Evolutionary conservation across 1,140 invertebrate species (phyloP), one percentile per base, ranked within the genome.

Genomic region (Helicoverpa armigera): DNA sequence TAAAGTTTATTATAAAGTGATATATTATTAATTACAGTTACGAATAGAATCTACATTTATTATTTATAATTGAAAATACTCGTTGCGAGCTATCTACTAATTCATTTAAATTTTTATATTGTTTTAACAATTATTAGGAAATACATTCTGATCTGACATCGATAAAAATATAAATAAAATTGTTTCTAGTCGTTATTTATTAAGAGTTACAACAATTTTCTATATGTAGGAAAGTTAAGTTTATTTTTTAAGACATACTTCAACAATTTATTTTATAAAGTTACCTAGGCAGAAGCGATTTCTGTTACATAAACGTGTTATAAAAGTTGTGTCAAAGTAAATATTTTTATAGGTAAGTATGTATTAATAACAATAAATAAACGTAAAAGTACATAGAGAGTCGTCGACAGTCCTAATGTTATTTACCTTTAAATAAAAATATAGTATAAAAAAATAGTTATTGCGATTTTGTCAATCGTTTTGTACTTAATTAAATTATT

Each of bases 31-130:
- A 31, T 76, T 65, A 76, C 43, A 65, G 35, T 76, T 63, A 76
- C 12, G 58, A 61, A 53, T 70, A 29, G 18, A 70, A 77, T 77
- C 74, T 77, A 77, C 74, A 65, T 65, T 75, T 18, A 63, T 29
- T 65, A 63, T 77, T 77, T 65, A 77, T 77, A 77, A 65, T 77
- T 77, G 74, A 77, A 77, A 77, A 77, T 53, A 77, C 56, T 65
- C 56, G 5, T 50, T 10, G 23, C 54, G 74, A 77, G 60, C 74
- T 77, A 77, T 65, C 74, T 77, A 65, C 60, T 67, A 63, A 35
- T 77, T 54, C 50, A 76, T 65, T 67, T 58, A 67, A 77, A 77
- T 29, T 51, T 67, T 77, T 67, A 77, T 65, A 65, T 61, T 67
- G 56, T 18, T 73, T 77, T 77, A 77, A 50, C 13, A 76, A 63